phyloP scores from a whole-genome alignment of 2,797 vertebrate species.

The Cossypha polioptera region DNA sequence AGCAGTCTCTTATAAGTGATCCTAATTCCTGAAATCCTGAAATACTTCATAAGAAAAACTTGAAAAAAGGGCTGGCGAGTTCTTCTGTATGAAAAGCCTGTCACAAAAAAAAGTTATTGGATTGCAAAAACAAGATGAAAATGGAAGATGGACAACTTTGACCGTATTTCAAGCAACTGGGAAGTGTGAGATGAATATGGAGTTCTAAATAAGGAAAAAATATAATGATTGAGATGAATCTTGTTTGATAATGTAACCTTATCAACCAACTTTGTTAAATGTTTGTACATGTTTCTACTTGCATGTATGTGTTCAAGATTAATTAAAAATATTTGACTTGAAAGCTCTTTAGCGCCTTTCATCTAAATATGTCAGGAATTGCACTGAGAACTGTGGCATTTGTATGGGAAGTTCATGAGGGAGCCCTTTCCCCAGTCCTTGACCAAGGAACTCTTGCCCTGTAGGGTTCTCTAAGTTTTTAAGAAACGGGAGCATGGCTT shows the following conservation, averaged over 20 bases:
- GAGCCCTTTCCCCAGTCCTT: background rate
- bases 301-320: slow-evolving; percentile 46
- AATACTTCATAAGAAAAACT: background rate
- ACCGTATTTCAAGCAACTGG: background rate
- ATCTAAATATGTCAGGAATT: slow-evolving; percentile 37
- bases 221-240: background rate
- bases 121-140: background rate
- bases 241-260: slow-evolving; percentile 31
- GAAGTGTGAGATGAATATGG: background rate
- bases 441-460: background rate
- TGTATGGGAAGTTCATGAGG: background rate
- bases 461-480: accelerated
- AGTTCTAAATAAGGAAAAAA: background rate
- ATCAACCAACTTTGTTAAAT: background rate
- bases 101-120: background rate
- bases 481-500: background rate
- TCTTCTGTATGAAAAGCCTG: background rate
- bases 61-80: background rate
- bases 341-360: slow-evolving; percentile 61
- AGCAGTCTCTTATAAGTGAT: background rate
- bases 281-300: slow-evolving; percentile 49
- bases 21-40: background rate
- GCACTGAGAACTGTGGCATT: background rate
- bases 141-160: background rate
- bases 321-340: slow-evolving; percentile 67